Evolutionary conservation across 2,888 invertebrate species (phyloP), one percentile per base, ranked within the genome.

Genomic region (Cheilosia pagana): DNA sequence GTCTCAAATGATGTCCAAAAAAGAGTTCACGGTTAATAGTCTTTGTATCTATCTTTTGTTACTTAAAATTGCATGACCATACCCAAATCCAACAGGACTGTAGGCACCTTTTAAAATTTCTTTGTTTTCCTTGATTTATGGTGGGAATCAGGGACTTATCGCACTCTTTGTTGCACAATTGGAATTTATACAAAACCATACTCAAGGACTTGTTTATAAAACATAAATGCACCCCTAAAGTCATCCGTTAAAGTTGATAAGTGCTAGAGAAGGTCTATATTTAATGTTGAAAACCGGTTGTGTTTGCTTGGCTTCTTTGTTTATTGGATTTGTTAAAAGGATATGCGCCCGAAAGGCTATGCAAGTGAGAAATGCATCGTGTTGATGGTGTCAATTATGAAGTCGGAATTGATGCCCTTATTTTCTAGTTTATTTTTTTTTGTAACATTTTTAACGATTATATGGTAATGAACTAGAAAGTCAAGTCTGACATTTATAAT

Each of bases 111-210:
- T 50, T 2, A 6, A 21, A 48, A 4, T 50, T 50, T 50, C 23
- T 50, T 50, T 50, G 12, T 50, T 50, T 23, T 50, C 4, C 48
- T 14, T 50, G 50, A 50, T 50, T 50, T 50, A 50, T 21, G 21
- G 50, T 50, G 25, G 14, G 6, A 25, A 50, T 23, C 23, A 7
- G 19, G 45, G 1, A 50, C 43, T 16, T 16, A 7, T 50, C 19
- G 16, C 45, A 45, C 16, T 19, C n/a, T 16, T 8, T 14, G 14
- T 23, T 50, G 23, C 50, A 50, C 12, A 50, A 12, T 50, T 14
- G 23, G 21, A 21, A 23, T 25, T 25, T 23, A 50, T 50, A 23
- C 50, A 25, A 23, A 23, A 50, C 50, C 5, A 12, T 4, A 23
- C 50, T 50, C 50, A 21, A 14, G 50, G 50, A n/a, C 50, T 21